These are phyloP conservation scores for Tetanocera ferruginea DNA, from an alignment of 2,888 invertebrate species.

Conservation along the genomic window DNA sequence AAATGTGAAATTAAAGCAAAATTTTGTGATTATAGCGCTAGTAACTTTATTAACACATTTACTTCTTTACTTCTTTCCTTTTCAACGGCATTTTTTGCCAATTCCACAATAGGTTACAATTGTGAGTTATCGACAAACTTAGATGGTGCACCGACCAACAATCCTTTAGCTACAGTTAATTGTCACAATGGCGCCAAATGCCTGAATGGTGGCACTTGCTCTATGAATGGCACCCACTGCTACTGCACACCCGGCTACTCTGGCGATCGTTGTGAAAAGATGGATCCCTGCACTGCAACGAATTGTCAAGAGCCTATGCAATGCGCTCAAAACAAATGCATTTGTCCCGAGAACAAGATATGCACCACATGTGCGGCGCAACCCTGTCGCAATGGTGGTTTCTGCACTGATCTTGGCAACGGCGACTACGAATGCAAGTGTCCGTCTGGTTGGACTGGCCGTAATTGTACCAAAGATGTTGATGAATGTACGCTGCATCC, in stretches of 20 bases:
- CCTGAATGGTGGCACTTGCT: constrained; percentile 68
- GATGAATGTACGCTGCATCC: constrained; percentile 75
- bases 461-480: constrained; percentile 76
- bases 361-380: constrained; percentile 73
- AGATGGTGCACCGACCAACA: constrained; percentile 42
- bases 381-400: constrained; percentile 78
- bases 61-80: background rate
- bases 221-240: constrained; percentile 66
- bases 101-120: constrained; percentile 62
- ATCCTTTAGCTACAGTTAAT: constrained; percentile 53
- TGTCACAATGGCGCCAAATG: constrained; percentile 65
- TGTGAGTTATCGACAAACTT: constrained; percentile 61
- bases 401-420: constrained; percentile 74
- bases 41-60: background rate
- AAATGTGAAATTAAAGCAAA: too few relatives aligned
- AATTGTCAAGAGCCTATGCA: constrained; percentile 69
- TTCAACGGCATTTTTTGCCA: background rate
- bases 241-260: constrained; percentile 66
- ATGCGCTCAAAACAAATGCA: constrained; percentile 66
- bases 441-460: constrained; percentile 74
- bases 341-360: constrained; percentile 67
- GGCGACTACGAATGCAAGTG: constrained; percentile 74
- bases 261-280: constrained; percentile 66
- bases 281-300: constrained; percentile 61
- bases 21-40: too few relatives aligned